Percentiles rank a stretch among this genome's conserved stretches.
phyloP scores from a whole-genome alignment of 1,140 invertebrate genomes.

The Potamilus streckersoni region DNA sequence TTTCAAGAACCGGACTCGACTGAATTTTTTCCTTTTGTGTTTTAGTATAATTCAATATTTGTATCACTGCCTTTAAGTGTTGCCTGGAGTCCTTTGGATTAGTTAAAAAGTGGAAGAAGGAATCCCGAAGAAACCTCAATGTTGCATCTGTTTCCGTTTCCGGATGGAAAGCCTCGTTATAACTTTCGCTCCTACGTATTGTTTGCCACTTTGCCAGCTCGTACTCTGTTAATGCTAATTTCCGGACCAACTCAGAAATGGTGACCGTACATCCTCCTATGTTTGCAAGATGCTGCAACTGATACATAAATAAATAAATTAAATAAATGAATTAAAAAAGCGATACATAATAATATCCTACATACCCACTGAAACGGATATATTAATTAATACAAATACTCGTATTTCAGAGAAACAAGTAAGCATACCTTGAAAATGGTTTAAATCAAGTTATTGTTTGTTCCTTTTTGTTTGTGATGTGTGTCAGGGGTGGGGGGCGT shows the following conservation, averaged over 20 bases:
- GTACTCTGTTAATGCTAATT: slow-evolving; percentile 47
- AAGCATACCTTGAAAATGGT: too few relatives aligned
- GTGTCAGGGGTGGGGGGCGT: too few relatives aligned
- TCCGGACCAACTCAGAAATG: slow-evolving; percentile 45
- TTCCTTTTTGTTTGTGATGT: too few relatives aligned
- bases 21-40: slow-evolving; percentile 53
- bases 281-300: slow-evolving; percentile 42
- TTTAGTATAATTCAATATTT: slow-evolving; percentile 54
- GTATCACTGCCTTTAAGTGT: slow-evolving; percentile 54
- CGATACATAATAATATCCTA: too few relatives aligned
- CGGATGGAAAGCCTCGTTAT: slow-evolving; percentile 45
- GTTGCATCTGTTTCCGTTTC: slow-evolving; percentile 57
- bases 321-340: too few relatives aligned
- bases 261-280: slow-evolving; percentile 28
- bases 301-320: slow-evolving; percentile 5
- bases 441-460: too few relatives aligned
- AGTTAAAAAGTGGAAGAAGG: slow-evolving; percentile 57
- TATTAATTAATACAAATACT: too few relatives aligned
- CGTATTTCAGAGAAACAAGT: too few relatives aligned
- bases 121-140: slow-evolving; percentile 54
- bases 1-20: slow-evolving; percentile 21
- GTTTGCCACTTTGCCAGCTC: slow-evolving; percentile 61
- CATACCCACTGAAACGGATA: too few relatives aligned
- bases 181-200: slow-evolving; percentile 47
- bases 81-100: slow-evolving; percentile 47